phyloP scores from a whole-genome alignment of 1,140 invertebrate species.

The Littorina saxatilis region DNA sequence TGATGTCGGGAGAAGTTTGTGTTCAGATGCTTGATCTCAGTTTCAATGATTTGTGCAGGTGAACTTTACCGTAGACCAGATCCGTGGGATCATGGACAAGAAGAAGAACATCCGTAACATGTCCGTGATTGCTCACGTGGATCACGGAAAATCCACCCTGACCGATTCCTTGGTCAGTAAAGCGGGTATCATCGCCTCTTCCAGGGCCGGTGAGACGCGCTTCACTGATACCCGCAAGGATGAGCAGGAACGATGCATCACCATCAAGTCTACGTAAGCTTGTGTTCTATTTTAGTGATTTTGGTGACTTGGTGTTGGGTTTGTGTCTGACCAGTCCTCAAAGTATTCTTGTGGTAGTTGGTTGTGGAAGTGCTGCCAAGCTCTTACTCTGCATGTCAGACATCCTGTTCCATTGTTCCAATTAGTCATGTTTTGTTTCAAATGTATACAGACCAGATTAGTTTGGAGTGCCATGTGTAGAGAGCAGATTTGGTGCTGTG shows the following conservation, averaged over 20 bases:
- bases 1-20: too few relatives aligned
- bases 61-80: conserved; percentile 99
- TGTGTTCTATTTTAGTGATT: too few relatives aligned
- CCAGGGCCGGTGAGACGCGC: conserved; percentile 98
- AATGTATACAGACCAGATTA: too few relatives aligned
- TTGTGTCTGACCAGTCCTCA: neutral
- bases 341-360: neutral
- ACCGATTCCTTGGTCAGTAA: conserved; percentile 99
- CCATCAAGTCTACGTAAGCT: conserved; percentile 99
- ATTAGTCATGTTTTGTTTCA: neutral
- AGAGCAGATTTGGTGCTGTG: too few relatives aligned
- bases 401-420: neutral
- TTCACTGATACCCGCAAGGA: conserved; percentile 99
- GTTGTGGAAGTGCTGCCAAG: neutral
- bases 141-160: conserved; percentile 99
- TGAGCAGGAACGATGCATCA: conserved; percentile 99
- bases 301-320: neutral
- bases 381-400: neutral
- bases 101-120: conserved; percentile 99
- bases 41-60: too few relatives aligned
- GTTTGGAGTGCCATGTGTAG: too few relatives aligned
- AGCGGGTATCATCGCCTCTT: conserved; percentile 99
- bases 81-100: conserved; percentile 99
- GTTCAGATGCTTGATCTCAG: too few relatives aligned
- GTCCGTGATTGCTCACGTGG: conserved; percentile 99